Conservation (phyloP, 2,888 invertebrate species). For the Leptinotarsa juncta region DNA sequence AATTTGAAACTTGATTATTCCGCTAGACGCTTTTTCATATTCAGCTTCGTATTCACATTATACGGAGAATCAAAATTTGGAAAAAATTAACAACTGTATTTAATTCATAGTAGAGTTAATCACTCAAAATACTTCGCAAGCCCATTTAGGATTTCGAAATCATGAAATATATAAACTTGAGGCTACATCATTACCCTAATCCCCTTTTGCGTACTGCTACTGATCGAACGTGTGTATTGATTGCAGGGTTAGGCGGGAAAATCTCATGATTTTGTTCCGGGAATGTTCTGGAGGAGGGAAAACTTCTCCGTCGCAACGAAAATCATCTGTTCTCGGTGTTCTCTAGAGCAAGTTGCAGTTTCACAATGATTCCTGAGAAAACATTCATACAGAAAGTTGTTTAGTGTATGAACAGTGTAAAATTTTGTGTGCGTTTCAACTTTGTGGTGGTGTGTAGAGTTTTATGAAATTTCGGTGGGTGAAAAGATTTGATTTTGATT, state of each 20-base stretch:
- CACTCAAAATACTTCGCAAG: too few relatives aligned
- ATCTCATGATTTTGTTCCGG: slow-evolving; percentile 60
- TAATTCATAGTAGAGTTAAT: too few relatives aligned
- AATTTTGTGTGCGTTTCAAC: not conserved
- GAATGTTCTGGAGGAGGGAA: slow-evolving; percentile 53
- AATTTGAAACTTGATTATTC: too few relatives aligned
- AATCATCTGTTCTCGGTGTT: slow-evolving; percentile 41
- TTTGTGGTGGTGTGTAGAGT: slow-evolving; percentile 27
- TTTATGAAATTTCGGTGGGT: slow-evolving; percentile 31
- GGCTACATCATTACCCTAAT: not conserved
- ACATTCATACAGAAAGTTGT: not conserved
- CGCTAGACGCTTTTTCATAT: too few relatives aligned
- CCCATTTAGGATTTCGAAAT: too few relatives aligned
- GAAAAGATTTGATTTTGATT: not conserved
- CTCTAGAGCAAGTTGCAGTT: slow-evolving; percentile 27
- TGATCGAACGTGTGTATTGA: slow-evolving; percentile 58
- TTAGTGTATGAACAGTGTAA: not conserved
- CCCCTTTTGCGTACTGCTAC: slow-evolving; percentile 31
- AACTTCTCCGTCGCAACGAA: slow-evolving; percentile 40
- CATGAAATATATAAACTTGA: too few relatives aligned
- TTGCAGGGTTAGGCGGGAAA: slow-evolving; percentile 55
- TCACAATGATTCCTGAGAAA: slow-evolving; percentile 1
- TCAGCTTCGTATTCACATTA: too few relatives aligned
- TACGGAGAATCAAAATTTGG: too few relatives aligned
- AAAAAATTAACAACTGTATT: too few relatives aligned